Conservation (phyloP, 30 jellyfish, hydroid and myxozoan genomes). For the Hydractinia symbiolongicarpus region DNA sequence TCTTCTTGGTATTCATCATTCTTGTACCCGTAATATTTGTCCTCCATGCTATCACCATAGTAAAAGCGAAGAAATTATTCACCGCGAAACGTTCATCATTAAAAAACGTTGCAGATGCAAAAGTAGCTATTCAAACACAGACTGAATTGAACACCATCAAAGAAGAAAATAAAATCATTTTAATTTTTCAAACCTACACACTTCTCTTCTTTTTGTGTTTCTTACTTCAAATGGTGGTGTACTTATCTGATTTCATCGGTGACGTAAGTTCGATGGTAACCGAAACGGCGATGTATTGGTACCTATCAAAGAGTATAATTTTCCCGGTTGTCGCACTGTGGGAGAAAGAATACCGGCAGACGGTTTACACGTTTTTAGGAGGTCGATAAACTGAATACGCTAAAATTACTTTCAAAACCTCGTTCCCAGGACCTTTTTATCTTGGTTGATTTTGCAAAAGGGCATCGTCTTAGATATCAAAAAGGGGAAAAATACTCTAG, state of each 20-base stretch:
- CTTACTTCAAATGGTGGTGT: not conserved
- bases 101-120: not conserved
- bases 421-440: no score
- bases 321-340: slow-evolving; percentile 12
- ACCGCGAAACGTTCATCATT: not conserved
- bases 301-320: not conserved
- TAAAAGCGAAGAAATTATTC: not conserved
- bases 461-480: no score
- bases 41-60: not conserved
- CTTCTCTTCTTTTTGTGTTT: not conserved
- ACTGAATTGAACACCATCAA: not conserved
- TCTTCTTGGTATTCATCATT: not conserved
- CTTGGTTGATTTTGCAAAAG: no score
- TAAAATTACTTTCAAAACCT: no score
- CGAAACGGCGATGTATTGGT: not conserved
- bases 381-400: not conserved
- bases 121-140: not conserved
- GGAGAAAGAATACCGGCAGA: not conserved
- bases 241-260: not conserved
- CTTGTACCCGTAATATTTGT: not conserved
- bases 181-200: slow-evolving; percentile 4
- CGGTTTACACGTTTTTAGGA: slow-evolving; percentile 1
- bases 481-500: no score
- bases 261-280: not conserved
- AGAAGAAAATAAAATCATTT: not conserved